A percentile compares a stretch with the other conserved stretches of the same genome.
Conservation (phyloP, 2,113 vertebrate genomes). For the Malurus elegans region DNA sequence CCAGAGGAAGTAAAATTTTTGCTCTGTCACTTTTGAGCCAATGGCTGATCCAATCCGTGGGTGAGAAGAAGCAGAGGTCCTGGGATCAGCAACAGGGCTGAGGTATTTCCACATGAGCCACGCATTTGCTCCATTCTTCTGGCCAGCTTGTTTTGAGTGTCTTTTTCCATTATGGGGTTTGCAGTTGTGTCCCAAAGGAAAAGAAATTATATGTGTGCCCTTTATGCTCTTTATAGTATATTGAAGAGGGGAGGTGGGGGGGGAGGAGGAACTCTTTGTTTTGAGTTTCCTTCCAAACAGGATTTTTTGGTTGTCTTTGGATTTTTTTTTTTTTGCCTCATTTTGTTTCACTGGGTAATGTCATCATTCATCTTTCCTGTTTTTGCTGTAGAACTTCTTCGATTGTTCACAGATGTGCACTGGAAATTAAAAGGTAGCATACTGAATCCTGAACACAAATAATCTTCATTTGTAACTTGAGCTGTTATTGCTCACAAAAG, state of each 20-base stretch:
- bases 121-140: not conserved
- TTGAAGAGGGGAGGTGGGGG: rapidly evolving
- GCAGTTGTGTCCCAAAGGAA: not conserved
- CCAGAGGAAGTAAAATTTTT: not conserved
- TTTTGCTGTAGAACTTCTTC: constrained; percentile 40
- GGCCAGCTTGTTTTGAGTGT: not conserved
- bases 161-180: constrained; percentile 21
- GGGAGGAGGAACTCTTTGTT: rapidly evolving
- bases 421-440: constrained; percentile 26
- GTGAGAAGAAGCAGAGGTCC: not conserved
- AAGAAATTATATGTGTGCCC: not conserved
- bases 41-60: not conserved
- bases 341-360: constrained; percentile 38
- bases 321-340: not conserved
- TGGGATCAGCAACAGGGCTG: not conserved
- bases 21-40: not conserved
- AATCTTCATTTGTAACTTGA: not conserved
- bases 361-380: constrained; percentile 39
- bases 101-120: not conserved
- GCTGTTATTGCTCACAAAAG: not conserved
- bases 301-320: not conserved
- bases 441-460: not conserved
- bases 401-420: constrained; percentile 48
- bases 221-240: not conserved
- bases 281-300: constrained; percentile 12